These are phyloP conservation scores for Atractosteus spatula DNA, from an alignment of 2,113 vertebrate genomes.

Conservation along the genomic window DNA sequence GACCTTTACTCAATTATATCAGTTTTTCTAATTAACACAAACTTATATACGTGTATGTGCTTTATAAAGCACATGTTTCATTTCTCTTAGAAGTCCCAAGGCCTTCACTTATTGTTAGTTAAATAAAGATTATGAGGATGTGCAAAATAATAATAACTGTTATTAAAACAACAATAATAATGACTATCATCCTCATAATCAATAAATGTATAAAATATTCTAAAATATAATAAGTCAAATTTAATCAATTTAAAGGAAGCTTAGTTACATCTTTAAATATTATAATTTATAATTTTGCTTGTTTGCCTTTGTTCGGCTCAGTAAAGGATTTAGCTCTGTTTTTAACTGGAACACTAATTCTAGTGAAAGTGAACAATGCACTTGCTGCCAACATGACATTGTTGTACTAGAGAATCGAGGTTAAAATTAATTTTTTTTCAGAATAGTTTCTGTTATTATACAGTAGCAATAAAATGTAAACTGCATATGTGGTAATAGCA, in stretches of 20 bases:
- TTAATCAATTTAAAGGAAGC: neutral
- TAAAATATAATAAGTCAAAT: neutral
- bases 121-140: neutral
- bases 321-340: neutral
- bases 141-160: no score
- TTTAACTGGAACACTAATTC: neutral
- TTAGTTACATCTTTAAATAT: neutral
- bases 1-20: constrained; percentile 67
- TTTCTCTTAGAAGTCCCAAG: constrained; percentile 11
- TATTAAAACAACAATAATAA: no score
- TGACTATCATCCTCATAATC: neutral
- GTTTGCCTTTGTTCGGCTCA: constrained; percentile 15
- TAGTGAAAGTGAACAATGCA: constrained; percentile 5
- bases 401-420: constrained; percentile 5
- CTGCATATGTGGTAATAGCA: neutral
- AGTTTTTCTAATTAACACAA: constrained; percentile 73
- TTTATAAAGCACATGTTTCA: neutral
- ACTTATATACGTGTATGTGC: constrained; percentile 58
- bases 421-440: neutral
- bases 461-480: constrained; percentile 20
- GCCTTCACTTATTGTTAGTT: constrained; percentile 14
- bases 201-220: neutral
- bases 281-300: constrained; percentile 1
- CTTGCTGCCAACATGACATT: constrained; percentile 5
- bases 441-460: neutral